Percentiles rank a stretch among this genome's conserved stretches.
Evolutionary conservation across 1,140 invertebrate species (phyloP).

Genomic region (Bombus waltoni): DNA sequence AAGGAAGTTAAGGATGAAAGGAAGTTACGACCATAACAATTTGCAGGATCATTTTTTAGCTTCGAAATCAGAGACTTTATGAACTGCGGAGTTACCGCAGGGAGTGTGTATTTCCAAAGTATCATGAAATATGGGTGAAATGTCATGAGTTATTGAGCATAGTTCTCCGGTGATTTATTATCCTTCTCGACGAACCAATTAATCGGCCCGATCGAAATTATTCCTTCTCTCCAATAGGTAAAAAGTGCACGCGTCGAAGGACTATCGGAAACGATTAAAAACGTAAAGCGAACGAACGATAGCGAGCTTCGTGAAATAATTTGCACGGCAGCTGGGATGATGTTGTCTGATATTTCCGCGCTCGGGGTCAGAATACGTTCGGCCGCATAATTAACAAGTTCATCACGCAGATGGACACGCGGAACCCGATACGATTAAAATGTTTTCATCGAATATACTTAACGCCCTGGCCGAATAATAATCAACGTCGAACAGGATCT

Average conservation of each 20-base stretch:
- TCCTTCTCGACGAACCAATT: not conserved
- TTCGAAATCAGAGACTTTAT: not conserved
- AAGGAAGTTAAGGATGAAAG: not conserved
- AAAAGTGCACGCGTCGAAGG: not conserved
- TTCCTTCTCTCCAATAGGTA: not conserved
- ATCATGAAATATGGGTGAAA: not conserved
- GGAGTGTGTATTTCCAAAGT: not conserved
- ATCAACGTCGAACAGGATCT: constrained; percentile 17
- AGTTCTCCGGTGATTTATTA: not conserved
- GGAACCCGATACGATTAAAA: constrained; percentile 31
- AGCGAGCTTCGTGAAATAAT: not conserved
- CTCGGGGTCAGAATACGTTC: not conserved
- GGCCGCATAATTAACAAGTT: constrained; percentile 25
- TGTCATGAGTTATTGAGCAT: not conserved
- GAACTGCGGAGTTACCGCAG: not conserved
- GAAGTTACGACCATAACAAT: not conserved
- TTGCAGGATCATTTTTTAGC: not conserved
- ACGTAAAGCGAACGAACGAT: not conserved
- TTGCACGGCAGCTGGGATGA: not conserved
- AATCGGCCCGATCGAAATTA: not conserved
- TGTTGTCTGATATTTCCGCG: constrained; percentile 12
- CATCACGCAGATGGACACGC: constrained; percentile 13
- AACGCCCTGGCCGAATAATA: constrained; percentile 12
- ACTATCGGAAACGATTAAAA: not conserved
- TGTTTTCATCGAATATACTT: constrained; percentile 28